phyloP scores from a whole-genome alignment of 2,797 vertebrate genomes.

The Sparus aurata region DNA sequence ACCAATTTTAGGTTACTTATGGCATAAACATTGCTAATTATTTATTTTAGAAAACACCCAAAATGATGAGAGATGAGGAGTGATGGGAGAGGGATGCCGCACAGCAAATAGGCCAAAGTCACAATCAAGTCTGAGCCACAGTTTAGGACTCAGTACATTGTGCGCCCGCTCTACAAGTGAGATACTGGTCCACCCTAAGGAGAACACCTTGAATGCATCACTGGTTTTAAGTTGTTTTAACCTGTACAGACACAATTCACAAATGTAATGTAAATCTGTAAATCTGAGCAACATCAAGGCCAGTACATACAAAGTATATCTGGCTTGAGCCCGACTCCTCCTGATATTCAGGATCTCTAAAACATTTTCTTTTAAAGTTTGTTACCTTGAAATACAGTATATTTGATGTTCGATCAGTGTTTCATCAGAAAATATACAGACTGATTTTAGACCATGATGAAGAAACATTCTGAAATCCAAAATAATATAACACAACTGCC shows the following conservation, averaged over 20 bases:
- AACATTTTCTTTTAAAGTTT: background rate
- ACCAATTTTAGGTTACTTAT: background rate
- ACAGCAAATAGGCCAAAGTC: no score
- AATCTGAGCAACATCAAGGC: background rate
- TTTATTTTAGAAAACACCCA: background rate
- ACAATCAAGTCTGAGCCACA: no score
- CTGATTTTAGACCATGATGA: background rate
- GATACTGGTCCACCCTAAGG: background rate
- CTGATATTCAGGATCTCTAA: background rate
- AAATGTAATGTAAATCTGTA: constrained; percentile 13
- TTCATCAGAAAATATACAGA: no score
- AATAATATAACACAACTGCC: background rate
- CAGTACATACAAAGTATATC: background rate
- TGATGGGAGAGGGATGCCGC: no score
- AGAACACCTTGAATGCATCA: background rate
- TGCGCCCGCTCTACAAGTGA: no score
- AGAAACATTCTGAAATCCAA: background rate
- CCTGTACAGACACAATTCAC: background rate
- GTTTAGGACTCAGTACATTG: no score
- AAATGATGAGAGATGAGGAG: no score
- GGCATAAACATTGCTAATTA: background rate
- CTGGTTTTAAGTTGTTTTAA: constrained; percentile 2
- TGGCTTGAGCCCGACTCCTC: background rate
- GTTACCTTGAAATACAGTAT: no score
- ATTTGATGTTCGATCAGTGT: no score